Base-by-base conservation (phyloP, 2,113 vertebrate species). In the Rhodinocichla rosea region DNA sequence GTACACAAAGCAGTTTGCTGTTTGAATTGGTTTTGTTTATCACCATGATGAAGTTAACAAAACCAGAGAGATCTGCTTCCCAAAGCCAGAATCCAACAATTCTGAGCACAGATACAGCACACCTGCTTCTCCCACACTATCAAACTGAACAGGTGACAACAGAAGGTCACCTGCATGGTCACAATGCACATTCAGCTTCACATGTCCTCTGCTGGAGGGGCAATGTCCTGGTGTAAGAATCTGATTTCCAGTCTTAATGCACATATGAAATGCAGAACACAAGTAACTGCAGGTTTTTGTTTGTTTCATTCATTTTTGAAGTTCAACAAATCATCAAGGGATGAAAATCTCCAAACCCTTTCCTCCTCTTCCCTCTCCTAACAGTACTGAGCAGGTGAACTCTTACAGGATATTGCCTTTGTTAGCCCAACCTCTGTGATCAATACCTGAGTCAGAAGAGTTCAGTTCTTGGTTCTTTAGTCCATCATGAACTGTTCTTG, bases 381-480 rank as follows among this genome's bases (percentile, higher is more conserved):
- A 63, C 49, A 68, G 27, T 5, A 12, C 2, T 59, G 37, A 71
- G 52, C 30, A 82, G 75, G 40, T 86, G 39, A 91, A 47, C 30
- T 44, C 12, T 6, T 44, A 50, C 6, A 87, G 73, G 60, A 67
- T 53, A 83, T 70, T 73, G 44, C 5, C 53, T 89, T 75, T 70
- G 80, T 52, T 39, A 70, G 59, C 47, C 63, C 63, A 64, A 68
- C 19, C 59, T 67, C 59, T 44, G 75, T 65, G 59, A 86, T 74
- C 83, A 75, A 35, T 98, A 98, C 98, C 97, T 96, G 98, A 97
- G 39, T 98, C 97, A 83, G 97, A 77, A 22, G 98, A 95, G 81
- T 98, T 98, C 83, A 97, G 73, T 35, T 98, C 98, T 94, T 98
- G 98, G 92, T 95, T 98, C 93, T 97, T 98, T 26, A 98, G 94